phyloP scores from a whole-genome alignment of 1,140 invertebrate genomes.

The Lordiphosa clarofinis region DNA sequence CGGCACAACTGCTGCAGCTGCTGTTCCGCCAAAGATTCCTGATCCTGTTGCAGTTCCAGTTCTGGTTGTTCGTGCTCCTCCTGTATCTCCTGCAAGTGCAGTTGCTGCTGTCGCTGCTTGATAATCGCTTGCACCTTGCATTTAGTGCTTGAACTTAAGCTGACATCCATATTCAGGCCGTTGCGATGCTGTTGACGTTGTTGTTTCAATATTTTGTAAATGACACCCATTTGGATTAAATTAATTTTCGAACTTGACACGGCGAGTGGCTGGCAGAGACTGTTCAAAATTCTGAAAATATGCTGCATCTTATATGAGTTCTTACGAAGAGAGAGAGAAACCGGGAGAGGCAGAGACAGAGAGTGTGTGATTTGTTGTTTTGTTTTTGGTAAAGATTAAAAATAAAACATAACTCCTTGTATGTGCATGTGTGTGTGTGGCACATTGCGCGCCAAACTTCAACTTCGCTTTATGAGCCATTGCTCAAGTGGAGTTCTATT shows the following conservation, averaged over 20 bases:
- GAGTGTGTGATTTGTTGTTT: not conserved
- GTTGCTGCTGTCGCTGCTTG: constrained; percentile 52
- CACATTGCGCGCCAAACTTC: constrained; percentile 55
- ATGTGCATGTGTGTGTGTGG: constrained; percentile 18
- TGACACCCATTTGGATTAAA: constrained; percentile 59
- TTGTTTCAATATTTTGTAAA: constrained; percentile 72
- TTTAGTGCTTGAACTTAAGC: constrained; percentile 47
- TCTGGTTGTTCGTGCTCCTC: constrained; percentile 11
- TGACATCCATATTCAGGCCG: constrained; percentile 49
- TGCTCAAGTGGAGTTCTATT: constrained; percentile 72
- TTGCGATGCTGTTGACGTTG: constrained; percentile 31
- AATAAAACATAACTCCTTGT: constrained; percentile 62
- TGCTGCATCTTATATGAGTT: constrained; percentile 43
- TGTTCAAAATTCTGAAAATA: constrained; percentile 31
- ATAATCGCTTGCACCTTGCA: constrained; percentile 62
- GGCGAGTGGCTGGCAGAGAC: constrained; percentile 37
- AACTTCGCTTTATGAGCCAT: constrained; percentile 52
- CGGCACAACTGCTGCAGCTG: constrained; percentile 67
- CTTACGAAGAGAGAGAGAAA: constrained; percentile 5
- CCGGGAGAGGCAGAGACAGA: not conserved
- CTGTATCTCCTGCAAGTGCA: constrained; percentile 19
- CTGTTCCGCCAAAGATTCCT: constrained; percentile 42
- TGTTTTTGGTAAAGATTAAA: constrained; percentile 60
- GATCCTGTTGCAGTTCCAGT: constrained; percentile 5
- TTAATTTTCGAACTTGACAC: constrained; percentile 14